These are phyloP conservation scores for Stenodera caucasica DNA, from an alignment of 2,888 invertebrate genomes.

Conservation along the genomic window DNA sequence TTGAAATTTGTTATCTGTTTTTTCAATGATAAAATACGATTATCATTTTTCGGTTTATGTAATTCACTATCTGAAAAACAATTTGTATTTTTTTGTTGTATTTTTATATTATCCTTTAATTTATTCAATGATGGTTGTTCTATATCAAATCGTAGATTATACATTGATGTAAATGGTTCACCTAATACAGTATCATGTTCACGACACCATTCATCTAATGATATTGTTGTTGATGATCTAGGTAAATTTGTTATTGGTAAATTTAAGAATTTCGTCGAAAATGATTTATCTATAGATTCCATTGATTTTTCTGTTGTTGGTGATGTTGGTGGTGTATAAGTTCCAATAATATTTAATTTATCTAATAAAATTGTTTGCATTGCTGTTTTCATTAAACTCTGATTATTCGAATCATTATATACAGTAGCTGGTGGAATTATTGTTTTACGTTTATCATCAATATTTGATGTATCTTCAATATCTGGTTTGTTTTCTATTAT, in stretches of 20 bases:
- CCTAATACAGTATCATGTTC: constrained; percentile 59
- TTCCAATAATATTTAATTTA: constrained; percentile 47
- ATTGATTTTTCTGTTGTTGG: constrained; percentile 45
- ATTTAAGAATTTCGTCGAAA: constrained; percentile 29
- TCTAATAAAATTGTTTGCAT: constrained; percentile 51
- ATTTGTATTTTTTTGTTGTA: constrained; percentile 21
- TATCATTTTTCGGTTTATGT: constrained; percentile 27
- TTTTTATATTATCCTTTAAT: constrained; percentile 1
- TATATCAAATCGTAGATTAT: constrained; percentile 28
- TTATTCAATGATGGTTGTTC: constrained; percentile 25
- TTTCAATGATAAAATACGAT: neutral
- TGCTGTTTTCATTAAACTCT: constrained; percentile 48
- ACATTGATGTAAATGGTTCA: constrained; percentile 58
- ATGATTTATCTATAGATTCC: constrained; percentile 26
- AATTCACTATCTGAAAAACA: constrained; percentile 41
- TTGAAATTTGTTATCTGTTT: constrained; percentile 30
- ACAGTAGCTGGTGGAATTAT: constrained; percentile 38
- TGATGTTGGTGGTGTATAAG: constrained; percentile 44
- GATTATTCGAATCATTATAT: constrained; percentile 33
- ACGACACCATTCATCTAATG: constrained; percentile 48
- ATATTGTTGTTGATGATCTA: constrained; percentile 53
- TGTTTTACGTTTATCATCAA: constrained; percentile 11
- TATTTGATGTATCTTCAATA: neutral
- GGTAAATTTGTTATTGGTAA: constrained; percentile 28
- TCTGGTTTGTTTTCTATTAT: constrained; percentile 12